These are phyloP conservation scores for Pterocles burchelli DNA, from an alignment of 2,113 vertebrate species.

Conservation along the genomic window DNA sequence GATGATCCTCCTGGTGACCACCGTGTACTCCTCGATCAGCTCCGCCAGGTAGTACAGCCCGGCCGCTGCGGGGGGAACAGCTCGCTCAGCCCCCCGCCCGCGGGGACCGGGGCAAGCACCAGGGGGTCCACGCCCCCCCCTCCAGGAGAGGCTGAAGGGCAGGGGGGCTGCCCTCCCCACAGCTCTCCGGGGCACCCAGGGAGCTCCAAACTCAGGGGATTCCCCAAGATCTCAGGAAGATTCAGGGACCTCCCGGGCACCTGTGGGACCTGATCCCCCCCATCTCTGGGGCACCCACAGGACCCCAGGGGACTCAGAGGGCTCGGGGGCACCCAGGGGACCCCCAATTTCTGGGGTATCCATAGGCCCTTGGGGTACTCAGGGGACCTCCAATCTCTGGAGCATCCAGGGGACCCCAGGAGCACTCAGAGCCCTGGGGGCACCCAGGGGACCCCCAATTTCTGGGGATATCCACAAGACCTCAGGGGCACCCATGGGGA, in stretches of 20 bases:
- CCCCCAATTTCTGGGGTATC: too few species aligned
- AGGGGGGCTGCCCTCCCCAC: background rate
- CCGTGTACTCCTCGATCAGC: conserved; percentile 95
- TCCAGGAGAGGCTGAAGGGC: background rate
- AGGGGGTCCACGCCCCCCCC: background rate
- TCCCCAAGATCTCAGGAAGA: background rate
- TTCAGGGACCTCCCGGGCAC: background rate
- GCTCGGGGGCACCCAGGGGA: too few species aligned
- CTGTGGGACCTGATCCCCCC: too few species aligned
- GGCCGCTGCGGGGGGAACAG: conserved; percentile 77
- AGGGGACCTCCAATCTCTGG: too few species aligned
- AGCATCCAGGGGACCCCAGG: too few species aligned
- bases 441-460: too few species aligned
- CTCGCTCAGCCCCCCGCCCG: background rate
- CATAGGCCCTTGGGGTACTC: background rate
- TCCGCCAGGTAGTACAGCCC: conserved; percentile 96
- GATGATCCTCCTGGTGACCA: conserved; percentile 92
- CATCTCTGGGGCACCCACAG: background rate
- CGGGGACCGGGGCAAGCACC: background rate
- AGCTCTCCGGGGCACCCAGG: background rate
- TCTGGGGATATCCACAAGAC: background rate
- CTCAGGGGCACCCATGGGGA: too few species aligned
- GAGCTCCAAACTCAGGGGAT: background rate
- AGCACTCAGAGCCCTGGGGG: too few species aligned
- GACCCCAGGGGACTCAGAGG: background rate